Evolutionary conservation across 2,797 vertebrate genomes (phyloP).

Genomic region (Dermochelys coriacea): DNA sequence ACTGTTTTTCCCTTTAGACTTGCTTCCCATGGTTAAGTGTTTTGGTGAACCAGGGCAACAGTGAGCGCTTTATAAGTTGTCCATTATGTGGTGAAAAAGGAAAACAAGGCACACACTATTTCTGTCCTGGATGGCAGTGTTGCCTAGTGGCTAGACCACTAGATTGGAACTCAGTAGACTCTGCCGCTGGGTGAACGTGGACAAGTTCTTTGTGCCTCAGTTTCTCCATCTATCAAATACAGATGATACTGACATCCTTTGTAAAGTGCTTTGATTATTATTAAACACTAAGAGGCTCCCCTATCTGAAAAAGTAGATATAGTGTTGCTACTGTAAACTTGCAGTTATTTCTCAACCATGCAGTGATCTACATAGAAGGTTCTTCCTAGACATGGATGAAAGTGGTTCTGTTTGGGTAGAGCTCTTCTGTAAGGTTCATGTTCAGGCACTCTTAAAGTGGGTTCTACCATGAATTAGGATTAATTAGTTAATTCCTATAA

Average conservation of each 20-base stretch:
- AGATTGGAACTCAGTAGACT: neutral
- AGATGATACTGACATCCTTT: neutral
- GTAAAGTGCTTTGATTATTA: neutral
- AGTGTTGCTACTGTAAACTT: neutral
- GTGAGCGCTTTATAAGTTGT: neutral
- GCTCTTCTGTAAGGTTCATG: rapidly evolving
- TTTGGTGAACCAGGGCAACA: neutral
- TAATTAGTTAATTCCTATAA: neutral
- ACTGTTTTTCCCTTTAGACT: neutral
- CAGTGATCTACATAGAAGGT: neutral
- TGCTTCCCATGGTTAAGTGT: neutral
- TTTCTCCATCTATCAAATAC: neutral
- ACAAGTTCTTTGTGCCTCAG: neutral
- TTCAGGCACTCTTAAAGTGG: neutral
- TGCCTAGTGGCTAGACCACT: neutral
- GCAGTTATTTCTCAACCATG: neutral
- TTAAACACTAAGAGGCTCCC: neutral
- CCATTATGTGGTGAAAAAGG: neutral
- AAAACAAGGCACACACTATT: neutral
- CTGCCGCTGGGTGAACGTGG: neutral
- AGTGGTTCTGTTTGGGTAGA: neutral
- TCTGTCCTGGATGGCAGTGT: neutral
- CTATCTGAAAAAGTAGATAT: neutral
- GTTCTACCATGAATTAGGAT: neutral
- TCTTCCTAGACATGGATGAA: neutral